Evolutionary conservation across 2,797 vertebrate species (phyloP).

Genomic region (Crocodylus rhombifer): DNA sequence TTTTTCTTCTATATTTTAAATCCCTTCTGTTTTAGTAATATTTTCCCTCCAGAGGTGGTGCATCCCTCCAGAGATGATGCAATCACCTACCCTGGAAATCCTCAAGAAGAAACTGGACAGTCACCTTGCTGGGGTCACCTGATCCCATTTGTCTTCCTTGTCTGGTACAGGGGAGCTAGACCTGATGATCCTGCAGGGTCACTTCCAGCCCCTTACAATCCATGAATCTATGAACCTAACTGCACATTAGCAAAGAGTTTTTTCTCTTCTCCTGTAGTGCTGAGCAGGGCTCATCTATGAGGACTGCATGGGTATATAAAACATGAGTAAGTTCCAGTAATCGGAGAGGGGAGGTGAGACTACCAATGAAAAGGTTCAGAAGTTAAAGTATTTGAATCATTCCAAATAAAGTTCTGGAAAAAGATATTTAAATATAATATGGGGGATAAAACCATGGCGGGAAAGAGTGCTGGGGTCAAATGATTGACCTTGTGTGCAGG

Average conservation of each 20-base stretch:
- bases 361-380: not conserved
- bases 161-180: too few species aligned
- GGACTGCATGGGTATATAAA: accelerated
- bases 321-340: not conserved
- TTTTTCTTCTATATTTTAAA: not conserved
- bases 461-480: too few species aligned
- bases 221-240: too few species aligned
- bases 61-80: too few species aligned
- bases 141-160: too few species aligned
- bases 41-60: too few species aligned
- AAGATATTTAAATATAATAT: not conserved
- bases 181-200: too few species aligned
- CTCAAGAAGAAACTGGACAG: too few species aligned
- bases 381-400: not conserved
- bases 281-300: not conserved
- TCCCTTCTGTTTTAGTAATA: not conserved
- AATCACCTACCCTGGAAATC: too few species aligned
- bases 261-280: not conserved
- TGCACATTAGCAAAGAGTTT: not conserved
- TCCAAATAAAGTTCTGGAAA: not conserved
- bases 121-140: too few species aligned
- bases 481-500: too few species aligned
- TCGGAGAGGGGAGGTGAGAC: not conserved
- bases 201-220: too few species aligned
- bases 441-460: not conserved